Percentiles rank a stretch among this genome's conserved stretches.
Evolutionary conservation across 2,113 vertebrate species (phyloP).

Genomic region (Melospiza melodia): DNA sequence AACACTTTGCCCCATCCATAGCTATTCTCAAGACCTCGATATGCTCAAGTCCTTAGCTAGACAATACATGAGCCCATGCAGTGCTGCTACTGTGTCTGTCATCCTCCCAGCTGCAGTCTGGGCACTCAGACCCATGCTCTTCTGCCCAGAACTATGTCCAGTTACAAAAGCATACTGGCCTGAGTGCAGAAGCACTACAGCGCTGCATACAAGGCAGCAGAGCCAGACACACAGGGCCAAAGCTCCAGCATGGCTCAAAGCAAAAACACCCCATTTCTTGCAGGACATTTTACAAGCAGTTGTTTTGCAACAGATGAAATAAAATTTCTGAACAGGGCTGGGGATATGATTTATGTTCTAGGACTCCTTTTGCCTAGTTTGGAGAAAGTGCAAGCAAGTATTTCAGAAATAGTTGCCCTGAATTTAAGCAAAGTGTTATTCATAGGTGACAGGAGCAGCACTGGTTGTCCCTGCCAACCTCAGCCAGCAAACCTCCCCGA

Average conservation of each 20-base stretch:
- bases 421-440: neutral
- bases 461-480: neutral
- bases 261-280: neutral
- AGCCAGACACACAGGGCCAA: neutral
- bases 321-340: neutral
- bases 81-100: neutral
- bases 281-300: neutral
- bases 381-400: neutral
- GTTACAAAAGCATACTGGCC: neutral
- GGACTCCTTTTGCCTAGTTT: neutral
- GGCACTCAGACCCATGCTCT: neutral
- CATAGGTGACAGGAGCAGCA: neutral
- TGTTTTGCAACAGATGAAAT: neutral
- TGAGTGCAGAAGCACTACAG: neutral
- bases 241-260: neutral
- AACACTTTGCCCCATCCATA: neutral
- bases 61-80: neutral
- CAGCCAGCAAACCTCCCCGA: fast-evolving
- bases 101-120: neutral
- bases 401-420: neutral
- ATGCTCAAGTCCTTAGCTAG: neutral
- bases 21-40: neutral
- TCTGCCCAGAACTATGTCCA: neutral
- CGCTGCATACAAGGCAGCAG: neutral
- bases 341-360: neutral